Percentiles rank a stretch among this genome's conserved stretches.
Evolutionary conservation across 37 sponge, comb jelly and placozoan genomes (phyloP).

Genomic region (Sycon ciliatum): DNA sequence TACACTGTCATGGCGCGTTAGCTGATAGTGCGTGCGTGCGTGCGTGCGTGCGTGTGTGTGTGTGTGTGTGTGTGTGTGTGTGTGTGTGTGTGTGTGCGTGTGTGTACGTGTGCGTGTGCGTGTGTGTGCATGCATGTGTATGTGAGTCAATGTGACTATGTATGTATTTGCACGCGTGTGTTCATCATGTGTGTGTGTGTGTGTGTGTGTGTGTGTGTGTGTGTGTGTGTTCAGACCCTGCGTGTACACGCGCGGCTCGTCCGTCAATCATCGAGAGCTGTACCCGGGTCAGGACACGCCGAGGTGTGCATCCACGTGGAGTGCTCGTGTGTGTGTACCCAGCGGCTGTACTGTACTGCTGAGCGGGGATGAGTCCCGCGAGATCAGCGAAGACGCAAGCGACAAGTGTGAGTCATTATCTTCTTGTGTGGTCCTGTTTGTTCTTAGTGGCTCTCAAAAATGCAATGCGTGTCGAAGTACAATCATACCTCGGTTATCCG

Average conservation of each 20-base stretch:
- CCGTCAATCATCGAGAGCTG: constrained; percentile 10
- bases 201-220: neutral
- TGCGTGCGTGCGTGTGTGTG: too few species aligned
- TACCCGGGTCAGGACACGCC: constrained; percentile 20
- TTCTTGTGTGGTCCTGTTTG: too few species aligned
- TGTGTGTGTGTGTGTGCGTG: neutral
- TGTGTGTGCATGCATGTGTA: neutral
- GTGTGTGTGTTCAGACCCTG: neutral
- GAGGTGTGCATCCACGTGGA: neutral
- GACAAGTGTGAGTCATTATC: too few species aligned
- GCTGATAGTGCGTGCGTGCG: too few species aligned
- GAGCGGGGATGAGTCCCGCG: neutral
- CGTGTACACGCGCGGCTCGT: constrained; percentile 12
- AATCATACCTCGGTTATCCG: too few species aligned
- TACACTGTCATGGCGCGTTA: too few species aligned
- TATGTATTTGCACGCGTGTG: neutral
- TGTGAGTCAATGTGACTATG: neutral
- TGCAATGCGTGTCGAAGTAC: too few species aligned
- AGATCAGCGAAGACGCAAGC: too few species aligned
- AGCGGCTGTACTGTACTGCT: neutral
- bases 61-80: constrained; percentile 5
- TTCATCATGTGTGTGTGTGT: neutral
- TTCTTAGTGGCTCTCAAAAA: too few species aligned
- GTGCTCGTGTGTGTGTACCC: neutral
- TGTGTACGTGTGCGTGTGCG: neutral